These are phyloP conservation scores for Avahi laniger DNA, from an alignment of 2,797 vertebrate species.

Conservation along the genomic window DNA sequence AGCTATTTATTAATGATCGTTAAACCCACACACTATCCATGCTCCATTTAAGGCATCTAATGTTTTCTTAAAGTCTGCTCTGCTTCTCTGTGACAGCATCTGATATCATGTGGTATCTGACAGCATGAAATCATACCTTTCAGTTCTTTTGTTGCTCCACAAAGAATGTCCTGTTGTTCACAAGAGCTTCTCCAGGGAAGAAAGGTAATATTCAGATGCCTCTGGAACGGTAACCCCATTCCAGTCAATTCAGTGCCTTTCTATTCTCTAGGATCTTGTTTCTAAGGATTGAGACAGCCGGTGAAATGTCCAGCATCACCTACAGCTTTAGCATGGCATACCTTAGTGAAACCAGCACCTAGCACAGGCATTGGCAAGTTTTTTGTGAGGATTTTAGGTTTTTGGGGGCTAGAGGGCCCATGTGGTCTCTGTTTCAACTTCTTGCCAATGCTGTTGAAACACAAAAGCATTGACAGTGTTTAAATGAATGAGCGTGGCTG, in stretches of 20 bases:
- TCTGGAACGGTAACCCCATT: background rate
- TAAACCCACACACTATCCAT: background rate
- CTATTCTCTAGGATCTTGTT: background rate
- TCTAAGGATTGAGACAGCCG: background rate
- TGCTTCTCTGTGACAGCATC: background rate
- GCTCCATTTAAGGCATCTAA: background rate
- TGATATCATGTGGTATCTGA: background rate
- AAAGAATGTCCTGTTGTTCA: background rate
- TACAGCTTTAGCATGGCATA: background rate
- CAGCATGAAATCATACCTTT: background rate
- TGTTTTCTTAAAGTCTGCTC: background rate
- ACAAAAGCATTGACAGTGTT: background rate
- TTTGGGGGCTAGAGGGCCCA: background rate
- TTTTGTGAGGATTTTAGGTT: background rate
- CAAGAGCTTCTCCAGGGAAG: background rate
- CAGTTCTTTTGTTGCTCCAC: background rate
- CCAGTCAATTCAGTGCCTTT: background rate
- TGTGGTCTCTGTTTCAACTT: background rate
- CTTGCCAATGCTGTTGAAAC: background rate
- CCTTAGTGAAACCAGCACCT: background rate
- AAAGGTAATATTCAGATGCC: background rate
- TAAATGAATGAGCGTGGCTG: background rate
- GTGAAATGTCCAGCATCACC: background rate
- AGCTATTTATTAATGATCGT: background rate
- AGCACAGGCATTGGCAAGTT: background rate